Conservation (phyloP, 2,797 vertebrate genomes). For the Peromyscus melanophrys region DNA sequence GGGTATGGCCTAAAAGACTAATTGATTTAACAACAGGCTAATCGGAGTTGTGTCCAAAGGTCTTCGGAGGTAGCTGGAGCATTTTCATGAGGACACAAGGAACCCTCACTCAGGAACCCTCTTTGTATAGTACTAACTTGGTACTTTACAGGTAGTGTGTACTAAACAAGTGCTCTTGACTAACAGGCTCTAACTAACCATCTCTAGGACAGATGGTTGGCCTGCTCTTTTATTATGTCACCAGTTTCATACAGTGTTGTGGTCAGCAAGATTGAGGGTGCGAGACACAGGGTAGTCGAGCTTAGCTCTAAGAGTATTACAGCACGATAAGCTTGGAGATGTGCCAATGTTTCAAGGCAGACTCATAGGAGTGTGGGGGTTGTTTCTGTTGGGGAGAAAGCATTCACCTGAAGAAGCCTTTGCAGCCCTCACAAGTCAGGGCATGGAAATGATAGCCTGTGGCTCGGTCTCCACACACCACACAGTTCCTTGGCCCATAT, state of each 20-base stretch:
- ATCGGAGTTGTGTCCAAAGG: background rate
- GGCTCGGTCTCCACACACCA: slow-evolving; percentile 87
- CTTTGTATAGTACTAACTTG: background rate
- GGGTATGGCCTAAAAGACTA: background rate
- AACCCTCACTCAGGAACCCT: background rate
- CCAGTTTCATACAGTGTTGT: background rate
- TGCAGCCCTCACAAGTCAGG: slow-evolving; percentile 87
- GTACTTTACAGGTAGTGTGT: background rate
- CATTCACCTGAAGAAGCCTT: slow-evolving; percentile 88
- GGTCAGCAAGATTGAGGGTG: background rate
- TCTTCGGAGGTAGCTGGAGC: background rate
- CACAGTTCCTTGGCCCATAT: slow-evolving; percentile 78
- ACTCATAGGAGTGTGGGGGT: background rate
- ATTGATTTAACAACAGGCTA: background rate
- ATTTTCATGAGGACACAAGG: background rate
- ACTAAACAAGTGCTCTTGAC: background rate
- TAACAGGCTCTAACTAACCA: background rate
- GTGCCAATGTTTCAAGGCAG: background rate
- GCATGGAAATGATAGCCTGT: slow-evolving; percentile 88
- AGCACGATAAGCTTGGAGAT: background rate
- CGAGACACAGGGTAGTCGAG: background rate
- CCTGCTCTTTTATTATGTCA: background rate
- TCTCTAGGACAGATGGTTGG: background rate
- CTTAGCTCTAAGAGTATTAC: background rate
- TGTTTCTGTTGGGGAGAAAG: background rate